phyloP scores from a whole-genome alignment of 2,797 vertebrate genomes.

The Acestrorhynchus altus region DNA sequence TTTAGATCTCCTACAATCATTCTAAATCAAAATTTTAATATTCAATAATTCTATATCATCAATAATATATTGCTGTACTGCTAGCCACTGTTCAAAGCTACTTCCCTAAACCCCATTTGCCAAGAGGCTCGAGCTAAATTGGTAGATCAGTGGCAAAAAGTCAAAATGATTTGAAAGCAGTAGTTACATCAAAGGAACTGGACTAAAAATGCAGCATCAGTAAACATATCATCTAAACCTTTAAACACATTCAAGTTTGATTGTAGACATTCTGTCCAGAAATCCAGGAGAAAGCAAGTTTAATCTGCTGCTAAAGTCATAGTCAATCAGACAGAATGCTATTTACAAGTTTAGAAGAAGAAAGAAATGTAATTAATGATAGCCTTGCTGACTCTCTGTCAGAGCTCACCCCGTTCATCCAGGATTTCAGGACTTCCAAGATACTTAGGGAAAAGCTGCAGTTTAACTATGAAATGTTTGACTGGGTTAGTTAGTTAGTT shows the following conservation, averaged over 20 bases:
- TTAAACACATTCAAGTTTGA: background rate
- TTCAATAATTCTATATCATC: too few relatives aligned
- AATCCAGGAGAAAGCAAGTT: background rate
- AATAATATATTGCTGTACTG: background rate
- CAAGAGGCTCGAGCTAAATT: background rate
- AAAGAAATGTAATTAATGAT: background rate
- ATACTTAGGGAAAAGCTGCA: slow-evolving; percentile 6
- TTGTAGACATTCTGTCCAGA: background rate
- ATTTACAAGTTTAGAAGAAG: background rate
- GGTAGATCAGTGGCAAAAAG: background rate
- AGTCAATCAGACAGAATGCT: background rate
- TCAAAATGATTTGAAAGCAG: background rate
- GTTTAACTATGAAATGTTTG: slow-evolving; percentile 20
- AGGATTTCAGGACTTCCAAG: background rate
- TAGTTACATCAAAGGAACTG: background rate
- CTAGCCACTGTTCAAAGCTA: background rate
- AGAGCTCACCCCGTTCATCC: background rate
- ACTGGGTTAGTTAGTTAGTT: slow-evolving; percentile 37
- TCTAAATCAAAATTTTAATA: too few relatives aligned
- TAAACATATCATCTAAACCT: background rate
- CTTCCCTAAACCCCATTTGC: background rate
- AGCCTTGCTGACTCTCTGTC: background rate
- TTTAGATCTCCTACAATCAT: too few relatives aligned
- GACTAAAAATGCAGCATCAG: background rate
- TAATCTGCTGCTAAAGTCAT: background rate